Conservation (phyloP, 2,888 invertebrate genomes). For the Callimorpha dominula region DNA sequence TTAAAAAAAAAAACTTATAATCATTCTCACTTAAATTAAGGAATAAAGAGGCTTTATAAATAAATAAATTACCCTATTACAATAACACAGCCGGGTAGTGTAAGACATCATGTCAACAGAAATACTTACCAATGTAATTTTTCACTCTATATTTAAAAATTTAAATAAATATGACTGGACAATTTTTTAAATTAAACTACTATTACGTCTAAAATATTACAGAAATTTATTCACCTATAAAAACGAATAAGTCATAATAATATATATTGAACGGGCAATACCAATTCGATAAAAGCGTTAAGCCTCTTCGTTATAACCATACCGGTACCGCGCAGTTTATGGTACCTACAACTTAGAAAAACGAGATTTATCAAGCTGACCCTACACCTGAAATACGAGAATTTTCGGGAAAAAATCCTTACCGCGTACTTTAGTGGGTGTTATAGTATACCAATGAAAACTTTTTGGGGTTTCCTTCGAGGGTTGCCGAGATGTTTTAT, state of each 20-base stretch:
- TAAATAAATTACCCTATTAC: too few relatives aligned
- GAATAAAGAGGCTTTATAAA: too few relatives aligned
- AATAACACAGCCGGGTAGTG: too few relatives aligned
- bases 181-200: too few relatives aligned
- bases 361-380: conserved; percentile 74
- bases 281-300: conserved; percentile 76
- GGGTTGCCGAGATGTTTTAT: conserved; percentile 38
- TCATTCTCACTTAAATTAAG: too few relatives aligned
- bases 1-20: too few relatives aligned
- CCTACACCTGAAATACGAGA: conserved; percentile 66
- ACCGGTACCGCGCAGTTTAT: conserved; percentile 69
- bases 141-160: too few relatives aligned
- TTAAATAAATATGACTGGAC: too few relatives aligned
- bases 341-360: conserved; percentile 70
- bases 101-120: too few relatives aligned
- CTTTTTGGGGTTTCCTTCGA: conserved; percentile 35
- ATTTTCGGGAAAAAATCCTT: conserved; percentile 59
- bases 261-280: conserved; percentile 50
- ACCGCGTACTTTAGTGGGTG: conserved; percentile 36
- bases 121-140: too few relatives aligned
- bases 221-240: conserved; percentile 33
- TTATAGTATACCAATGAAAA: conserved; percentile 41
- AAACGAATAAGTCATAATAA: conserved; percentile 43
- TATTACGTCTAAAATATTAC: conserved; percentile 22
- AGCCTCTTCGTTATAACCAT: conserved; percentile 61